These are phyloP conservation scores for Oryctes rhinoceros DNA, from an alignment of 1,140 invertebrate species.

Conservation along the genomic window DNA sequence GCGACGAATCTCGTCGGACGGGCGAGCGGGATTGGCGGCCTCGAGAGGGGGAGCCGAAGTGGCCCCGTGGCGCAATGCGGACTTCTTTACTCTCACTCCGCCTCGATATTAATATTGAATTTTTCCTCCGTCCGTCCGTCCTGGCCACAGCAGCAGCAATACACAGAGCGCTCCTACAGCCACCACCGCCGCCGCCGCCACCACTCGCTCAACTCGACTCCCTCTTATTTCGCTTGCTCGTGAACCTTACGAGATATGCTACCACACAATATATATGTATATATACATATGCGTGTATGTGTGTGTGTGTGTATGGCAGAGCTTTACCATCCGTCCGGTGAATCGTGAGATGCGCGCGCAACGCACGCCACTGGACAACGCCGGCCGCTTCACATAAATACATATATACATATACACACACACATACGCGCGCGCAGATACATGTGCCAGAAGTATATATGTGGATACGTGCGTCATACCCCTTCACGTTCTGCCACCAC, in stretches of 20 bases:
- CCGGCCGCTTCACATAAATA: background rate
- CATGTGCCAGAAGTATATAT: background rate
- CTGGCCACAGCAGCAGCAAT: background rate
- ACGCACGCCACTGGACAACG: slow-evolving; percentile 34
- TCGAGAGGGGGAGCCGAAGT: slow-evolving; percentile 51
- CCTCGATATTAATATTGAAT: slow-evolving; percentile 72
- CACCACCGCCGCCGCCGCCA: no score
- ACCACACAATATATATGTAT: background rate
- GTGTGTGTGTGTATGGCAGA: background rate
- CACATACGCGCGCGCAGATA: background rate
- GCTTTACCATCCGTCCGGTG: slow-evolving; percentile 31
- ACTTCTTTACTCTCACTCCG: slow-evolving; percentile 62
- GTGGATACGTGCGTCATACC: background rate
- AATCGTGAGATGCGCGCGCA: background rate
- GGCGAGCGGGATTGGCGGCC: slow-evolving; percentile 63
- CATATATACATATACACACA: background rate
- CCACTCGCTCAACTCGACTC: background rate
- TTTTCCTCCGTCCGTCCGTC: slow-evolving; percentile 57
- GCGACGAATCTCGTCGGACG: slow-evolving; percentile 12
- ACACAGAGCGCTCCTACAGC: background rate
- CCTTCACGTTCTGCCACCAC: background rate
- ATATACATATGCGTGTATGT: background rate
- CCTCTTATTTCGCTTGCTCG: background rate
- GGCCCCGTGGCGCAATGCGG: slow-evolving; percentile 60
- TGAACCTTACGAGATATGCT: background rate